These are phyloP conservation scores for Epizoanthus stellaris DNA, from an alignment of 92 coral and sea anemone species.

Conservation along the genomic window DNA sequence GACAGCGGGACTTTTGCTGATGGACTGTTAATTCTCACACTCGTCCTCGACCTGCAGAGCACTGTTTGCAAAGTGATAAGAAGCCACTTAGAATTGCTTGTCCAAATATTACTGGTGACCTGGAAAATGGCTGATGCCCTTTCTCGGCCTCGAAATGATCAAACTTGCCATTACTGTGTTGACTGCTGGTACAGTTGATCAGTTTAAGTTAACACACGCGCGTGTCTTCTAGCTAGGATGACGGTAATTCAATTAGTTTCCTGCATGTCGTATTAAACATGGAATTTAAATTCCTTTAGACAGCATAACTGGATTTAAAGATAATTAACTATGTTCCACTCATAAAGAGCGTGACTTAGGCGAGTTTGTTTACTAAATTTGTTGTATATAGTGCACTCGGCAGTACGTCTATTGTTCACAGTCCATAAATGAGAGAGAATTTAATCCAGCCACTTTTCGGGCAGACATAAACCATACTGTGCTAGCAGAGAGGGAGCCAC, in stretches of 20 bases:
- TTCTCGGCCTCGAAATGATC: neutral
- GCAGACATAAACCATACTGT: neutral
- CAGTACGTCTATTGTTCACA: constrained; percentile 35
- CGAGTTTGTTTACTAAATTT: constrained; percentile 26
- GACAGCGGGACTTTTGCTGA: constrained; percentile 35
- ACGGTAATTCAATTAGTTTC: constrained; percentile 2
- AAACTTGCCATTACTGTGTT: no score
- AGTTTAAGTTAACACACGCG: neutral
- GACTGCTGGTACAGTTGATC: no score
- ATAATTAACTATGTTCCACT: constrained; percentile 44
- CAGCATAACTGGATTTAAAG: constrained; percentile 16
- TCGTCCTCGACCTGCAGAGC: neutral
- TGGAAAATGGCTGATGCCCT: neutral
- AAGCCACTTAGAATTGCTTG: constrained; percentile 20
- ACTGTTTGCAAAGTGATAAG: neutral
- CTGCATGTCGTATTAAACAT: neutral
- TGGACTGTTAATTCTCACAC: neutral
- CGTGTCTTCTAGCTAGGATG: neutral
- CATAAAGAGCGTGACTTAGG: constrained; percentile 27
- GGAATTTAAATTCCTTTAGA: constrained; percentile 20
- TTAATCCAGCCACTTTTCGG: constrained; percentile 23
- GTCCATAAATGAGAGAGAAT: constrained; percentile 14
- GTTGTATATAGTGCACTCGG: constrained; percentile 29
- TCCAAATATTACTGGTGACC: neutral
- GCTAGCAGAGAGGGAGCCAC: neutral